Percentiles rank a stretch among this genome's conserved stretches.
phyloP scores from a whole-genome alignment of 1,140 invertebrate species.

The Armadillidium nasatum region DNA sequence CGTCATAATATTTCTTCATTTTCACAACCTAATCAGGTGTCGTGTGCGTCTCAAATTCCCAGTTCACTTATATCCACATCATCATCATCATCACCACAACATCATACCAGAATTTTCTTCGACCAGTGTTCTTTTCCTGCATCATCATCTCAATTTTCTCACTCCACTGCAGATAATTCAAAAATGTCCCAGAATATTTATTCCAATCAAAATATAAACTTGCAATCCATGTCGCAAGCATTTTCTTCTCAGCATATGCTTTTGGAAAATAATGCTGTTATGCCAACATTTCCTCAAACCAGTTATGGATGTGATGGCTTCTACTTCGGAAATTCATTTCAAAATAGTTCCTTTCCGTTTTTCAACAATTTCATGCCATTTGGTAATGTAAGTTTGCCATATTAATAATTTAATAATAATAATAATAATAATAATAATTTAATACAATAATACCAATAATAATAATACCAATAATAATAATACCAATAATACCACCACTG shows the following conservation, averaged over 20 bases:
- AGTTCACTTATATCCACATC: background rate
- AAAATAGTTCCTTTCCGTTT: background rate
- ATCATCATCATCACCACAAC: background rate
- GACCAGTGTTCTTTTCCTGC: background rate
- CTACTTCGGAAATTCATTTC: background rate
- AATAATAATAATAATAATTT: too few relatives aligned
- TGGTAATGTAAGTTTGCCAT: background rate
- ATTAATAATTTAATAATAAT: too few relatives aligned
- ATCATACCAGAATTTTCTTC: constrained; percentile 1
- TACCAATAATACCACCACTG: too few relatives aligned
- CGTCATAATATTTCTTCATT: too few relatives aligned
- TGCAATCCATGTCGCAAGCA: background rate
- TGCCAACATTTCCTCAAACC: background rate
- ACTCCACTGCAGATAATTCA: background rate
- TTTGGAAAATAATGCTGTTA: constrained; percentile 1
- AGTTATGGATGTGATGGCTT: background rate
- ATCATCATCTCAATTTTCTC: background rate
- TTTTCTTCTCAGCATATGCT: background rate
- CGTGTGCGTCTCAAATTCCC: too few relatives aligned
- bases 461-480: too few relatives aligned
- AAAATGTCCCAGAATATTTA: background rate
- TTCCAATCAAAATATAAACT: too few relatives aligned
- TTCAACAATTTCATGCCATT: background rate
- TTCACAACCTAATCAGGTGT: too few relatives aligned
- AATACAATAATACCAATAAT: too few relatives aligned